phyloP scores from a whole-genome alignment of 1,140 invertebrate genomes.

The Eufriesea mexicana region DNA sequence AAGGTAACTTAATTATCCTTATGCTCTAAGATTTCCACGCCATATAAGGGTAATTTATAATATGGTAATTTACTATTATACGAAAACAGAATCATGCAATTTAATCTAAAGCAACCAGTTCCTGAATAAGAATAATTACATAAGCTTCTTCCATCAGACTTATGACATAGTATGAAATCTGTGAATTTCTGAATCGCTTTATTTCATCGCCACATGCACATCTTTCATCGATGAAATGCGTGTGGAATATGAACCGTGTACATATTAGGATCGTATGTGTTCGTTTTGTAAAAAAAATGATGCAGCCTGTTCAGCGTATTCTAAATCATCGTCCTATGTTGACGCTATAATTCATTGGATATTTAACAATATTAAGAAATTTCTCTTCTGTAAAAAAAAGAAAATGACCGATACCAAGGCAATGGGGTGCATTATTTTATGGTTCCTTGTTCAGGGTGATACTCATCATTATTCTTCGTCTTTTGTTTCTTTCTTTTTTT shows the following conservation, averaged over 20 bases:
- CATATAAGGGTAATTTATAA: not conserved
- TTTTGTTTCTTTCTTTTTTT: slow-evolving; percentile 39
- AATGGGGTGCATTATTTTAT: slow-evolving; percentile 35
- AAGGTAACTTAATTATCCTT: not conserved
- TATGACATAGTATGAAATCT: not conserved
- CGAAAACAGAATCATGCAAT: not conserved
- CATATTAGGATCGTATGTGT: slow-evolving; percentile 36
- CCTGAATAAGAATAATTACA: not conserved
- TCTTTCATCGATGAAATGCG: slow-evolving; percentile 19
- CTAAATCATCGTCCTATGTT: not conserved
- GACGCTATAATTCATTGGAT: not conserved
- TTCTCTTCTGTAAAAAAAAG: not conserved
- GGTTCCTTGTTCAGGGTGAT: slow-evolving; percentile 60
- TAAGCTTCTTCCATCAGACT: not conserved
- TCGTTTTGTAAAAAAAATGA: slow-evolving; percentile 38
- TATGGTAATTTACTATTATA: not conserved
- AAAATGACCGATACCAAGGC: not conserved
- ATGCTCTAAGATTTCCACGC: not conserved
- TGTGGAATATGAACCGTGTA: slow-evolving; percentile 40
- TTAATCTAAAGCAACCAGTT: not conserved
- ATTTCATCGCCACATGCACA: not conserved
- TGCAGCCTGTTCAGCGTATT: slow-evolving; percentile 17
- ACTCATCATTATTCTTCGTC: slow-evolving; percentile 41
- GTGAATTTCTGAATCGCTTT: slow-evolving; percentile 1
- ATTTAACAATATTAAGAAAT: not conserved